These are phyloP conservation scores for Bombus superbus DNA, from an alignment of 1,140 invertebrate genomes.

Conservation along the genomic window DNA sequence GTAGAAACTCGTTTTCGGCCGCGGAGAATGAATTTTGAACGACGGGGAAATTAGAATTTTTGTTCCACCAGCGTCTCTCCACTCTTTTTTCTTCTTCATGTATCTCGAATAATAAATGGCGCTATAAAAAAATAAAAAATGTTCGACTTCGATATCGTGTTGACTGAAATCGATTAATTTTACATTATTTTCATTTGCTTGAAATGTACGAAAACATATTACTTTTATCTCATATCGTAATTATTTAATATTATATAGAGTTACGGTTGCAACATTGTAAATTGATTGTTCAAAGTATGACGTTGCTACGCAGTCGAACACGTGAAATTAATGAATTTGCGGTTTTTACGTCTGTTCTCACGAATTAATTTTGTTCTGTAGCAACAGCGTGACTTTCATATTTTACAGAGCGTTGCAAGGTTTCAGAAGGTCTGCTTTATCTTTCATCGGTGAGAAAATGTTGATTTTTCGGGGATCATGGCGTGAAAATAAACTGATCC, in stretches of 20 bases:
- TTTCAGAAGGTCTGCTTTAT: neutral
- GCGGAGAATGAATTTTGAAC: neutral
- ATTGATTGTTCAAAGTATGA: neutral
- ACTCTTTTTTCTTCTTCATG: neutral
- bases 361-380: constrained; percentile 9
- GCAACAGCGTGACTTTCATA: constrained; percentile 2
- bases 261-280: neutral
- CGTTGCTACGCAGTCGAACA: neutral
- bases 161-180: neutral
- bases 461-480: constrained; percentile 24
- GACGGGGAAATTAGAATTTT: constrained; percentile 2
- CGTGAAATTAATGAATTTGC: neutral
- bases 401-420: neutral
- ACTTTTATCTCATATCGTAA: neutral
- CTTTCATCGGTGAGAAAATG: constrained; percentile 16
- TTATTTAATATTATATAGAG: neutral
- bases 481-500: constrained; percentile 5
- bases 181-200: neutral
- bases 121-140: neutral
- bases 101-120: neutral
- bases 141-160: neutral
- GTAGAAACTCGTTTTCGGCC: constrained; percentile 34
- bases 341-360: constrained; percentile 5
- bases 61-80: too few relatives aligned
- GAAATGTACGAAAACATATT: neutral